A percentile compares a stretch with the other conserved stretches of the same genome.
Conservation (phyloP, 2,113 vertebrate genomes). For the Prionailurus viverrinus region DNA sequence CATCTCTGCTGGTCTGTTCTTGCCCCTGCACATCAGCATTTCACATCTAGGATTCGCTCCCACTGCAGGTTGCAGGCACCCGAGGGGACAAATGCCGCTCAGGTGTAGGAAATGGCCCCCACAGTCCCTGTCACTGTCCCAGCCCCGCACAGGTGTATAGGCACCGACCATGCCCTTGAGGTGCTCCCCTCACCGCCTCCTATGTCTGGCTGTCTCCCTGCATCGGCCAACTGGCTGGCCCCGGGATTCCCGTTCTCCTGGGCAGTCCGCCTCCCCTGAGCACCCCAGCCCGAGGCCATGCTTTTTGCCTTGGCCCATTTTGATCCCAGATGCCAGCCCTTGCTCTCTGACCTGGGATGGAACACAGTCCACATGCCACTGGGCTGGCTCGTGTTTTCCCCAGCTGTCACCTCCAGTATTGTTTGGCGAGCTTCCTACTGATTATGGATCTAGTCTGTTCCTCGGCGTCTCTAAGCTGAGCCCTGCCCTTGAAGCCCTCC, state of each 20-base stretch:
- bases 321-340: background rate
- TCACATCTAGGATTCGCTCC: background rate
- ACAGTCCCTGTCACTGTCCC: background rate
- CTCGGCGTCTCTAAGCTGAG: background rate
- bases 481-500: background rate
- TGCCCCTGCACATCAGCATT: background rate
- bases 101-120: background rate
- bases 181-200: background rate
- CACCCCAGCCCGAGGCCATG: background rate
- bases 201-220: accelerated
- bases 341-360: background rate
- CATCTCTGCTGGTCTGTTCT: background rate
- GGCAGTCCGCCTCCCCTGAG: accelerated
- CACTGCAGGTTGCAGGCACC: background rate
- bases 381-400: background rate
- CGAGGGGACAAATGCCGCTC: background rate
- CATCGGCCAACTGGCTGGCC: background rate
- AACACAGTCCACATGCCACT: background rate
- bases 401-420: accelerated
- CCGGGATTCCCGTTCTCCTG: background rate
- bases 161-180: background rate
- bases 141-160: background rate
- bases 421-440: background rate
- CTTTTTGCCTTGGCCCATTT: background rate
- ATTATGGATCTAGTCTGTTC: accelerated